These are phyloP conservation scores for Ormyrus pomaceus DNA, from an alignment of 2,888 invertebrate genomes.

Conservation along the genomic window DNA sequence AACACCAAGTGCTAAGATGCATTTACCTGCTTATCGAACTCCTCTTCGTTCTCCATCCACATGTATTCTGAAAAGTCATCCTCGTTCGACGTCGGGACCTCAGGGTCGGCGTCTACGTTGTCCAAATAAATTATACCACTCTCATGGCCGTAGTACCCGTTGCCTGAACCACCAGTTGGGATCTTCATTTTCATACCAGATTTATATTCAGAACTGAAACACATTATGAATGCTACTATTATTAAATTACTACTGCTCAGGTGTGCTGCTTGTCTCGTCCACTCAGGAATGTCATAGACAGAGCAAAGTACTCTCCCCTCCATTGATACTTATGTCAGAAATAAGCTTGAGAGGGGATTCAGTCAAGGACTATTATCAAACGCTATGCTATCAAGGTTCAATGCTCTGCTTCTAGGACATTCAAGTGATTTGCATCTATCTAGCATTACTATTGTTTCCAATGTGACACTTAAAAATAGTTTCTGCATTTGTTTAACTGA, in stretches of 20 bases:
- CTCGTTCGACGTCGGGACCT: conserved; percentile 76
- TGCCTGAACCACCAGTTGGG: conserved; percentile 72
- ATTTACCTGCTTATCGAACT: conserved; percentile 90
- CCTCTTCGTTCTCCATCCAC: conserved; percentile 97
- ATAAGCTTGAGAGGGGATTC: conserved; percentile 16
- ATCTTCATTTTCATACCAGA: conserved; percentile 73
- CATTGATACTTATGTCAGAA: not conserved
- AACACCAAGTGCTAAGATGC: not conserved
- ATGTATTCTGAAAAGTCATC: conserved; percentile 92
- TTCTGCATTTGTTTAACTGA: too few species aligned
- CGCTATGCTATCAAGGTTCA: conserved; percentile 15
- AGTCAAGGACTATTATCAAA: conserved; percentile 24
- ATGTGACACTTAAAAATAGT: too few species aligned
- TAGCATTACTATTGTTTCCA: too few species aligned
- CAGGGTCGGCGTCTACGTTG: conserved; percentile 70
- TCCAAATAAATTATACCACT: conserved; percentile 70
- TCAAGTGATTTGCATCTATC: not conserved
- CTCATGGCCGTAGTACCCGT: conserved; percentile 74
- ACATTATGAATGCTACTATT: not conserved
- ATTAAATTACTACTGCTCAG: too few species aligned
- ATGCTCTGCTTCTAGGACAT: conserved; percentile 34
- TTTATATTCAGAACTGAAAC: conserved; percentile 42
- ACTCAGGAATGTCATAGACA: not conserved
- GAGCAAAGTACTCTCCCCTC: conserved; percentile 4
- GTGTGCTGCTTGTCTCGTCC: not conserved